A percentile compares a stretch with the other conserved stretches of the same genome.
These are phyloP conservation scores for Chaenocephalus aceratus DNA, from an alignment of 2,113 vertebrate genomes.

Conservation along the genomic window DNA sequence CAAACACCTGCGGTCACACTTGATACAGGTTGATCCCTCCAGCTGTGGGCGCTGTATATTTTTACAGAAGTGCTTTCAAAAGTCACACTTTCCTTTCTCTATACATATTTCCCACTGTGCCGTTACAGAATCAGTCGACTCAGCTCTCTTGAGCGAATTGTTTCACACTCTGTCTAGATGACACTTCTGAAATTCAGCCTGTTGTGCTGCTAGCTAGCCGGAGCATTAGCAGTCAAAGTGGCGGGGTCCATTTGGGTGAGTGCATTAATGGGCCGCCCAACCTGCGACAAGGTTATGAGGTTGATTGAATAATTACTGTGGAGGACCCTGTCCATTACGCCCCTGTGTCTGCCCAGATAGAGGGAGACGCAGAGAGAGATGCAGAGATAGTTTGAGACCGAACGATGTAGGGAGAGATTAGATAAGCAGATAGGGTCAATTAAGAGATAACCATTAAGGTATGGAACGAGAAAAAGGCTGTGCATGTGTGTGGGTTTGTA, in stretches of 20 bases:
- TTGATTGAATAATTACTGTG: slow-evolving; percentile 86
- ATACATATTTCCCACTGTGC: slow-evolving; percentile 48
- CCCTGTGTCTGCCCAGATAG: slow-evolving; percentile 74
- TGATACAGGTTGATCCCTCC: slow-evolving; percentile 62
- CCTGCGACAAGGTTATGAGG: slow-evolving; percentile 83
- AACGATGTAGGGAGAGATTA: slow-evolving; percentile 80
- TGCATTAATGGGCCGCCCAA: slow-evolving; percentile 80
- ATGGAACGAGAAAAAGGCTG: slow-evolving; percentile 41
- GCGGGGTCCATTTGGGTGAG: slow-evolving; percentile 78
- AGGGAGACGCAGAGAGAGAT: slow-evolving; percentile 62
- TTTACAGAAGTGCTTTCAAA: slow-evolving; percentile 29
- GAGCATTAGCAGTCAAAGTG: slow-evolving; percentile 75
- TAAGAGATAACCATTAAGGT: slow-evolving; percentile 81
- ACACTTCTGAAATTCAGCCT: slow-evolving; percentile 75
- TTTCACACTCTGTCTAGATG: slow-evolving; percentile 45
- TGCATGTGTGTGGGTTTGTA: slow-evolving; percentile 38
- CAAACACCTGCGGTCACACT: slow-evolving; percentile 69
- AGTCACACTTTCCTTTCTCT: slow-evolving; percentile 54
- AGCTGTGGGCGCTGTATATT: slow-evolving; percentile 45
- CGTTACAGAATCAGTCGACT: slow-evolving; percentile 44
- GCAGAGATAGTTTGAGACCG: slow-evolving; percentile 73
- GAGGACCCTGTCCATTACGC: slow-evolving; percentile 82
- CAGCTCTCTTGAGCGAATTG: slow-evolving; percentile 39
- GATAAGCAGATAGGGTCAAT: slow-evolving; percentile 85
- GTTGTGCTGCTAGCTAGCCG: slow-evolving; percentile 63